Conservation (phyloP, 2,888 invertebrate species). For the Dioctria rufipes region DNA sequence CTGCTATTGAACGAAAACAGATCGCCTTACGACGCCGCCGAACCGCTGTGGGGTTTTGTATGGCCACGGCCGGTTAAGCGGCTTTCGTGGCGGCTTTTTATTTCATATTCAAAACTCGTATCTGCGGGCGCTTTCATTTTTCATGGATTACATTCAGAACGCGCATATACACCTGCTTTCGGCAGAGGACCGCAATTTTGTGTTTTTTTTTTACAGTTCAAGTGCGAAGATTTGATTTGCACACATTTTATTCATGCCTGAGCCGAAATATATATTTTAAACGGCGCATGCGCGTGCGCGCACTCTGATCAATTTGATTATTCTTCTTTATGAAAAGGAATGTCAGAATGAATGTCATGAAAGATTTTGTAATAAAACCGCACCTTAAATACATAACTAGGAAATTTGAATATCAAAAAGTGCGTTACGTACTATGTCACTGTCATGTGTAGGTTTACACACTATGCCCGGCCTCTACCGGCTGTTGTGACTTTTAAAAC, state of each 20-base stretch:
- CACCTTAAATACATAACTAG: conserved; percentile 9
- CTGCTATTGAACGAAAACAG: conserved; percentile 69
- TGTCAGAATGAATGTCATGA: background rate
- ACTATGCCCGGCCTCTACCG: too few relatives aligned
- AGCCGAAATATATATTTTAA: too few relatives aligned
- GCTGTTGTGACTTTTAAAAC: too few relatives aligned
- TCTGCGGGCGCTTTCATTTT: conserved; percentile 30
- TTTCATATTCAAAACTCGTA: conserved; percentile 25
- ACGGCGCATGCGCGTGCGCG: background rate
- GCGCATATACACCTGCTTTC: conserved; percentile 16
- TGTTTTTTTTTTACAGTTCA: conserved; percentile 23
- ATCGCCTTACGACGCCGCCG: conserved; percentile 63
- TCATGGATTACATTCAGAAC: background rate
- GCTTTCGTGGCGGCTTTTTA: conserved; percentile 35
- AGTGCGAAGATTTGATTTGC: conserved; percentile 5
- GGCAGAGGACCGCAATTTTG: conserved; percentile 16
- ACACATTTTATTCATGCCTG: background rate
- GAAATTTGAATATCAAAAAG: background rate
- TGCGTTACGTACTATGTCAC: background rate
- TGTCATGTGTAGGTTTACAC: background rate
- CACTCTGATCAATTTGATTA: background rate
- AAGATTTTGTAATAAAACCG: background rate
- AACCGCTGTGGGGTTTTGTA: conserved; percentile 63
- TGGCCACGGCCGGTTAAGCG: conserved; percentile 36
- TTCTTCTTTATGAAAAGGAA: conserved; percentile 1